phyloP scores from a whole-genome alignment of 2,113 vertebrate species.

The Aviceda subcristata region DNA sequence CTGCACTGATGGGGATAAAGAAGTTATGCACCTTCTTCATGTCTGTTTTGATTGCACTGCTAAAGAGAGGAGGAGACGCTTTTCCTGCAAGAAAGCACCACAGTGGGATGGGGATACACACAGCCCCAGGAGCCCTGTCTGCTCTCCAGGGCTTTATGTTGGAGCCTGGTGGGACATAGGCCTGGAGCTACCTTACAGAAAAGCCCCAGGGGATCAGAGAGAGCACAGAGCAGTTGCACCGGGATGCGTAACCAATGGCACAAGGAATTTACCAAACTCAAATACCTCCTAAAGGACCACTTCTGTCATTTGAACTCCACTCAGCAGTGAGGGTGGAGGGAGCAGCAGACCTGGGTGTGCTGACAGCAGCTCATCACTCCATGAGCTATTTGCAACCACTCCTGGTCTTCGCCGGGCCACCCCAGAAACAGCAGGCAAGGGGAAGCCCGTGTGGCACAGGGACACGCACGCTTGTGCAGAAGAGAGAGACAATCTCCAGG shows the following conservation, averaged over 20 bases:
- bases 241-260: neutral
- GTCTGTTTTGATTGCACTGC: neutral
- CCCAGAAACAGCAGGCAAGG: neutral
- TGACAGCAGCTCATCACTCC: neutral
- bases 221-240: rapidly evolving
- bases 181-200: neutral
- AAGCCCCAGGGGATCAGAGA: neutral
- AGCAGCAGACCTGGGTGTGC: neutral
- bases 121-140: neutral
- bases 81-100: neutral
- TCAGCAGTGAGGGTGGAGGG: neutral
- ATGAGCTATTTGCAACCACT: neutral
- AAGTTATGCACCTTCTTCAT: neutral
- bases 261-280: neutral
- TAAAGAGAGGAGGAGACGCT: neutral
- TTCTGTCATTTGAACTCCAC: neutral
- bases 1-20: neutral
- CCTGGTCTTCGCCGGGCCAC: neutral
- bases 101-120: neutral
- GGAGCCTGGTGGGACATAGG: neutral
- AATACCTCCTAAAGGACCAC: neutral
- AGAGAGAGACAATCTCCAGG: rapidly evolving
- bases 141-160: rapidly evolving
- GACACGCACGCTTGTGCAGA: rapidly evolving
- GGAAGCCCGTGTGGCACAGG: neutral